phyloP scores from a whole-genome alignment of 2,797 vertebrate genomes.

The Sebastes taczanowskii region DNA sequence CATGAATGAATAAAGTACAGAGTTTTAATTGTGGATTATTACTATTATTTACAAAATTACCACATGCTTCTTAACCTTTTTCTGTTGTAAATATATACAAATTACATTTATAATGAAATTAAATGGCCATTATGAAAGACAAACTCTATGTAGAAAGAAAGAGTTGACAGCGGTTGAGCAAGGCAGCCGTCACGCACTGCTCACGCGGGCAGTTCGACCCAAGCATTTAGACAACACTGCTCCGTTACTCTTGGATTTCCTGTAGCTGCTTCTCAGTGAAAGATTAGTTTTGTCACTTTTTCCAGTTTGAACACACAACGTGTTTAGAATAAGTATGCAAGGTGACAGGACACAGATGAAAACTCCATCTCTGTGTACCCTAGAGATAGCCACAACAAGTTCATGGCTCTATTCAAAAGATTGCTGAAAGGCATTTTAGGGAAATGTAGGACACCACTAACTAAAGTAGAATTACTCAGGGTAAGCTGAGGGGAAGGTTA shows the following conservation, averaged over 20 bases:
- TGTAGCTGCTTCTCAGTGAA: not conserved
- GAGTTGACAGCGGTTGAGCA: too few species aligned
- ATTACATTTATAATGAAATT: too few species aligned
- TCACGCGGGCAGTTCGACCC: too few species aligned
- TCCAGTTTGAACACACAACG: not conserved
- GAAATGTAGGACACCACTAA: constrained; percentile 12
- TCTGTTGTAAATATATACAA: too few species aligned
- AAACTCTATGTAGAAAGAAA: too few species aligned
- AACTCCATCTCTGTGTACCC: not conserved
- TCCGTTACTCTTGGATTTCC: not conserved
- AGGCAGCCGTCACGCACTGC: too few species aligned
- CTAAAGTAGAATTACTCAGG: not conserved
- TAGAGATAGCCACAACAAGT: not conserved
- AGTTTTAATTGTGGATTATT: too few species aligned
- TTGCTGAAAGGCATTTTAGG: constrained; percentile 28
- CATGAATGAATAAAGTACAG: too few species aligned
- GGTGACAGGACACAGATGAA: not conserved
- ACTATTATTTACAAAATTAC: too few species aligned
- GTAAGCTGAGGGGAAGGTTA: constrained; percentile 37
- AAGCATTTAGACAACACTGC: not conserved
- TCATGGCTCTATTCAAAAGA: not conserved
- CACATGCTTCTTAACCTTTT: too few species aligned
- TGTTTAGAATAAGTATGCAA: not conserved
- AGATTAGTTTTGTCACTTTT: not conserved
- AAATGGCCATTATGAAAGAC: too few species aligned